Evolutionary conservation across 2,113 vertebrate species (phyloP).

Genomic region (Piprites chloris): DNA sequence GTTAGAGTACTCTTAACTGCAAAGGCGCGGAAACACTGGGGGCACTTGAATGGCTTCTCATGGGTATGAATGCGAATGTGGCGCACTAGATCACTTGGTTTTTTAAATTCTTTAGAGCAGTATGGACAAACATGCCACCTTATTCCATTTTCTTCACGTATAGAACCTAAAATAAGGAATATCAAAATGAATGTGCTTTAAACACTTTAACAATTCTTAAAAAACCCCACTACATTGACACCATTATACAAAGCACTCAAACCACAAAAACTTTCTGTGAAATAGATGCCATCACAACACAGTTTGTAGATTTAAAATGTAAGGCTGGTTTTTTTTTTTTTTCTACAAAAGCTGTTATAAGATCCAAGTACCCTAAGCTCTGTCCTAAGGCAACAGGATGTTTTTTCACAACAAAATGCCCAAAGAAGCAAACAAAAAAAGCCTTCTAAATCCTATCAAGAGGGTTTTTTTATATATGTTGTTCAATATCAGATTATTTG

Average conservation of each 20-base stretch:
- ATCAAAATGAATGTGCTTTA: not conserved
- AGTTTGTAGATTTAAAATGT: not conserved
- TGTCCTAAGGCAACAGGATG: not conserved
- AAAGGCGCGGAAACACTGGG: slow-evolving; percentile 96
- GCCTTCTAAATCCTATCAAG: not conserved
- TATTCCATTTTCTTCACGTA: slow-evolving; percentile 93
- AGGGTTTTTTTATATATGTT: not conserved
- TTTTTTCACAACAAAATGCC: not conserved
- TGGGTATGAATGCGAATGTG: slow-evolving; percentile 99
- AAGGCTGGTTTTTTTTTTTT: not conserved
- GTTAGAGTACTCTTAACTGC: slow-evolving; percentile 98
- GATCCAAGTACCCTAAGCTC: not conserved
- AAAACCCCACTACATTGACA: not conserved
- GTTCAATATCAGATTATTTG: not conserved
- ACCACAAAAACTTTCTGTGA: not conserved
- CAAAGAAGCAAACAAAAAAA: not conserved
- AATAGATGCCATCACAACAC: not conserved
- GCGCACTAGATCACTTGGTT: slow-evolving; percentile 95
- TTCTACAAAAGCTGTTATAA: not conserved
- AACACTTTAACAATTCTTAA: not conserved
- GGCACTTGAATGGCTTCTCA: slow-evolving; percentile 98
- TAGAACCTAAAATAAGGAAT: slow-evolving; percentile 79
- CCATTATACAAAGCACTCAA: not conserved
- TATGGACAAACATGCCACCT: slow-evolving; percentile 97
- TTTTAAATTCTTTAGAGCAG: slow-evolving; percentile 97